Conservation (phyloP, 2,888 invertebrate genomes). For the Onthophagus sagittarius region DNA sequence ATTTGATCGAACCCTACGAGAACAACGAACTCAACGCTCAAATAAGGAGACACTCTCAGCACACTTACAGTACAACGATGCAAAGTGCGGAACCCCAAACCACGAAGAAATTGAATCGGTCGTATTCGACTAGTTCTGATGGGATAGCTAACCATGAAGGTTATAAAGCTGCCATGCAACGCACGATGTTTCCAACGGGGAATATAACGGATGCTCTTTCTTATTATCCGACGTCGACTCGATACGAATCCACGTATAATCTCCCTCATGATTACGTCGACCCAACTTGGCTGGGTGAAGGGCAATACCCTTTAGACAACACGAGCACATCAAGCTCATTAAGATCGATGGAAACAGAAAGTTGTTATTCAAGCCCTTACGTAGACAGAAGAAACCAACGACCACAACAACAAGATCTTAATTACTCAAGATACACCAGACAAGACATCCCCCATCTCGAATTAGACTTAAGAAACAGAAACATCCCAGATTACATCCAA, state of each 20-base stretch:
- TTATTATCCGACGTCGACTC: slow-evolving; percentile 72
- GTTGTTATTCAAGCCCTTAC: slow-evolving; percentile 50
- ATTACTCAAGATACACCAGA: slow-evolving; percentile 38
- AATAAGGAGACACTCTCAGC: slow-evolving; percentile 54
- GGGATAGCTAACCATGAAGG: slow-evolving; percentile 59
- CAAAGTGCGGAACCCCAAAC: slow-evolving; percentile 38
- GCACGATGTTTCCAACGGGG: slow-evolving; percentile 67
- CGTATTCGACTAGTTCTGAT: slow-evolving; percentile 56
- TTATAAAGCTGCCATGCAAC: slow-evolving; percentile 62
- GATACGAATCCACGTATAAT: slow-evolving; percentile 56
- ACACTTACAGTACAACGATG: slow-evolving; percentile 56
- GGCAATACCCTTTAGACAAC: slow-evolving; percentile 52
- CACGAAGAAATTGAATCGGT: slow-evolving; percentile 50
- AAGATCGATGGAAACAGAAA: slow-evolving; percentile 57
- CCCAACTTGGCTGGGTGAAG: slow-evolving; percentile 53
- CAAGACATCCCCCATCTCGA: slow-evolving; percentile 48
- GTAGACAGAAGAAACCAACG: slow-evolving; percentile 38
- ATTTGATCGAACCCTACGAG: slow-evolving; percentile 60
- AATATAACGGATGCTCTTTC: slow-evolving; percentile 76
- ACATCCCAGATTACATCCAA: slow-evolving; percentile 50
- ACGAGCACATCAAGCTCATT: slow-evolving; percentile 60
- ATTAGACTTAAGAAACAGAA: slow-evolving; percentile 52
- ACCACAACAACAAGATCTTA: slow-evolving; percentile 38
- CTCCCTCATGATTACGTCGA: slow-evolving; percentile 56
- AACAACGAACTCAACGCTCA: slow-evolving; percentile 50